These are phyloP conservation scores for Amazona finschi DNA, from an alignment of 2,797 vertebrate genomes.

Conservation along the genomic window DNA sequence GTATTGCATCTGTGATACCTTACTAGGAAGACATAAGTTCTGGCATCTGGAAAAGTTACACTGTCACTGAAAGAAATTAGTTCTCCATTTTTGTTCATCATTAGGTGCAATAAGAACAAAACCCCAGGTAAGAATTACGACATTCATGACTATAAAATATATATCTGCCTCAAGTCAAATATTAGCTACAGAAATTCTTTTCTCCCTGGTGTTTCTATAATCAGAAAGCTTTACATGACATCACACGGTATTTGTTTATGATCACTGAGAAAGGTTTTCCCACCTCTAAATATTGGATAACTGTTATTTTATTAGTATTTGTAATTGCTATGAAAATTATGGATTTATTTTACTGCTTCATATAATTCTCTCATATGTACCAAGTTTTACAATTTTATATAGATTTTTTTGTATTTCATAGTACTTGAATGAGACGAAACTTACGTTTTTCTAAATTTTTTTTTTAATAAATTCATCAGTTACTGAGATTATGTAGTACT, in stretches of 20 bases:
- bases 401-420: neutral
- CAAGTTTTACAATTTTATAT: neutral
- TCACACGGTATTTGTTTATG: neutral
- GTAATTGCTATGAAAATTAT: neutral
- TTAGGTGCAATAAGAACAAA: neutral
- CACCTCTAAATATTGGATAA: neutral
- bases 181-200: neutral
- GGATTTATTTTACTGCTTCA: neutral
- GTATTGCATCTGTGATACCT: neutral
- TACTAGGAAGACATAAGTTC: neutral
- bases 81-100: neutral
- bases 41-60: neutral
- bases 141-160: neutral
- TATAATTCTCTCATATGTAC: neutral
- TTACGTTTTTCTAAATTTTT: neutral
- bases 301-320: neutral
- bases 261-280: neutral
- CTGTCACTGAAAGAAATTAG: neutral
- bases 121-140: neutral
- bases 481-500: neutral
- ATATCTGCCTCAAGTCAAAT: neutral
- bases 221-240: neutral
- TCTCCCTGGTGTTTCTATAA: neutral
- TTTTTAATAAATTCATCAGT: neutral
- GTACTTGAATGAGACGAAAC: neutral